Evolutionary conservation across 2,797 vertebrate species (phyloP), one percentile per base, ranked within the genome.

Genomic region (Neoniphon sammara): DNA sequence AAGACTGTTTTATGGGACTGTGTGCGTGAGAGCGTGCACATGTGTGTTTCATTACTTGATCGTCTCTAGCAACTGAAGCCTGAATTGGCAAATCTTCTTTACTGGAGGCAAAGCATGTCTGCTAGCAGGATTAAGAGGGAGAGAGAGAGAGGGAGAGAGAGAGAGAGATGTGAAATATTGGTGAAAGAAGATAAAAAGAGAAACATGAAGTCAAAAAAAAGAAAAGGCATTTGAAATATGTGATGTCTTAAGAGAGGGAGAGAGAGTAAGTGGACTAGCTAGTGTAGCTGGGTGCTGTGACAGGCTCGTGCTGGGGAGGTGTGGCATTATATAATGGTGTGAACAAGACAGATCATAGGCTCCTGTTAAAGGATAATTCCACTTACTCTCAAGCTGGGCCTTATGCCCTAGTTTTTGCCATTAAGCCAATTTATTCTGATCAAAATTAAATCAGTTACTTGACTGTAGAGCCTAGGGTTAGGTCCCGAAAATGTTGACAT

Each of bases 1-100:
- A 64, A 81, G 85, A 83, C 63, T 50, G 39, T 58, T 86, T 87
- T 75, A 80, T 83, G 81, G 74, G 72, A 72, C 61, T 73, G 82
- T 91, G 87, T 94, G 92, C 47, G 83, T 93, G 91, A 94, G 92
- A 94, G 93, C 76, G 70, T 80, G 59, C 92, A 90, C 93, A 93
- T 95, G 89, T 95, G 94, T 85, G 78, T 94, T 95, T 95, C 91
- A 95, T 96, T 96, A 95, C 93, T 91, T 89, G 64, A 88, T 94
- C 92, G 92, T 94, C 91, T 90, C 91, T 89, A 93, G 94, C 95
- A 91, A 92, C 85, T 88, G 68, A 86, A 94, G 91, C 95, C 95
- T 95, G 93, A 94, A 90, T 93, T 95, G 93, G 94, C 94, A 96
- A 94, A 95, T 95, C 83, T 88, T 84, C 91, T 94, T 91, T 95